A percentile compares a stretch with the other conserved stretches of the same genome.
phyloP scores from a whole-genome alignment of 2,888 invertebrate genomes.

The Cantharis lateralis region DNA sequence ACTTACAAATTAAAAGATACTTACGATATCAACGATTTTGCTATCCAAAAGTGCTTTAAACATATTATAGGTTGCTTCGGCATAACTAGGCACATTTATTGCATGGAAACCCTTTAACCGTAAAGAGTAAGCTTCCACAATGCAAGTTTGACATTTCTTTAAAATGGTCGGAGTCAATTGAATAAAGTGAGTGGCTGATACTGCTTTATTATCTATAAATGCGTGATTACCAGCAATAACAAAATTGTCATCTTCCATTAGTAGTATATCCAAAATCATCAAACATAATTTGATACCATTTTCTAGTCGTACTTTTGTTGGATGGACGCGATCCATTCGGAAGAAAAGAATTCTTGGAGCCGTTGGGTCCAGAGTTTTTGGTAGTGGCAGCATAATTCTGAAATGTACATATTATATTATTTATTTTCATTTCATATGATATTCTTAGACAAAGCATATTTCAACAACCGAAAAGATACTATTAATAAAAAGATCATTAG shows the following conservation, averaged over 20 bases:
- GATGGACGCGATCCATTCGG: neutral
- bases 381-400: neutral
- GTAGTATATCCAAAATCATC: constrained; percentile 4
- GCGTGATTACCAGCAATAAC: constrained; percentile 25
- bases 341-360: neutral
- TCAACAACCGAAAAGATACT: too few species aligned
- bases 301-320: neutral
- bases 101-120: constrained; percentile 61
- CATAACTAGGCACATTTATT: constrained; percentile 1
- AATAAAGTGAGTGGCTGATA: constrained; percentile 54
- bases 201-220: constrained; percentile 11
- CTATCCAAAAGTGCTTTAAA: constrained; percentile 54
- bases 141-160: constrained; percentile 55
- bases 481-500: too few species aligned
- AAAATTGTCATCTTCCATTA: constrained; percentile 6
- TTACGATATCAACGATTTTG: constrained; percentile 65
- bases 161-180: constrained; percentile 60
- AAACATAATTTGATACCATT: constrained; percentile 50
- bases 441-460: too few species aligned
- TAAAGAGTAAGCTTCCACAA: constrained; percentile 64
- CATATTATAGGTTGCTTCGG: constrained; percentile 4
- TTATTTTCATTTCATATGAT: neutral
- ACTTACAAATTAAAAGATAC: constrained; percentile 33
- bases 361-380: neutral
- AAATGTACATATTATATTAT: neutral